phyloP scores from a whole-genome alignment of 2,888 invertebrate genomes.

The Apoderus coryli region DNA sequence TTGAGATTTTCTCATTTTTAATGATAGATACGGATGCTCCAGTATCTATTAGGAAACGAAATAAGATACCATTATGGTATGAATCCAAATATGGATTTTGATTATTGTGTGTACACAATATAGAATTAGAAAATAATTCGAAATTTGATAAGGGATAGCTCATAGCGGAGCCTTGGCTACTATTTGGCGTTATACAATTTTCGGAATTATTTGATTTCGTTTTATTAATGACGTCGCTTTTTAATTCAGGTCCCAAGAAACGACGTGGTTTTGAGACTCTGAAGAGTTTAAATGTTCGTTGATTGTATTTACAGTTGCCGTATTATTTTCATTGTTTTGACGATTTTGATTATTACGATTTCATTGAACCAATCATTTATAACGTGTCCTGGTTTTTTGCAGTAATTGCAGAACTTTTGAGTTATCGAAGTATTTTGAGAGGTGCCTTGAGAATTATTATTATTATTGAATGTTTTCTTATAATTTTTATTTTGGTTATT shows the following conservation, averaged over 20 bases:
- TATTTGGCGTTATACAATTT: no score
- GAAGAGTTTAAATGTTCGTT: not conserved
- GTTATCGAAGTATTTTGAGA: no score
- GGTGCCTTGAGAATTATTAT: not conserved
- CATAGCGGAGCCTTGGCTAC: no score
- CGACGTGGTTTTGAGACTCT: conserved; percentile 5
- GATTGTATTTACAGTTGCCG: not conserved
- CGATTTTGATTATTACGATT: conserved; percentile 10
- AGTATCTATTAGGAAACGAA: conserved; percentile 18
- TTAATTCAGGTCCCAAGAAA: conserved; percentile 4
- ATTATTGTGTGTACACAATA: no score
- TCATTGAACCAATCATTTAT: conserved; percentile 12
- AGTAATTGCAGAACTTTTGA: conserved; percentile 13
- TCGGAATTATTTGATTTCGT: no score
- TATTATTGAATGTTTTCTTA: not conserved
- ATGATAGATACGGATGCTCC: conserved; percentile 16
- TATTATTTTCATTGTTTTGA: not conserved
- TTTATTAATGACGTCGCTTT: not conserved
- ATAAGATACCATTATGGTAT: conserved; percentile 1
- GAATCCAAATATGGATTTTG: conserved; percentile 1
- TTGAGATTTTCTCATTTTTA: conserved; percentile 11
- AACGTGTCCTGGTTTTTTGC: conserved; percentile 13
- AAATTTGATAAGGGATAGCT: no score
- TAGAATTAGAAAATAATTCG: no score
- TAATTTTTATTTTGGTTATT: not conserved